Evolutionary conservation across 2,888 invertebrate species (phyloP), one percentile per base, ranked within the genome.

Genomic region (Erebia palarica): DNA sequence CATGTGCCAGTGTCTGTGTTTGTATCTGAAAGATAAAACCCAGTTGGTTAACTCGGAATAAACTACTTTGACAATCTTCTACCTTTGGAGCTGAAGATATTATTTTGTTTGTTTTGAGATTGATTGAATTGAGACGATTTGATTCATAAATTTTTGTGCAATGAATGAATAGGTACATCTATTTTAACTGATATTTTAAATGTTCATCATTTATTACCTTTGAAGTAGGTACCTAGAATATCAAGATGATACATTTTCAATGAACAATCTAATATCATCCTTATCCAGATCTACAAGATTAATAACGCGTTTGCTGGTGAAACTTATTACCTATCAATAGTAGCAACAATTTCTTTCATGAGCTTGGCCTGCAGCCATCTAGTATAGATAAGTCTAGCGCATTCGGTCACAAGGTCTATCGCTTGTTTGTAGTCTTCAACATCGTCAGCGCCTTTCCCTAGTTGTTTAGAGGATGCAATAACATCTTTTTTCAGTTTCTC

Each of bases 1-100:
- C 82, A 89, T 86, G 65, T 84, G 86, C 92, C 92, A 92, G 44
- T 82, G 82, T 0, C 91, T 86, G 70, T 90, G 89, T 77, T 85
- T 87, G 71, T 79, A 88, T 75, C 92, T 92, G 75, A 64, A 71
- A 42, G 13, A 53, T 1, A 10, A 58, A 13, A n/a, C 9, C 53
- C 11, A 58, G 7, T 18, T n/a, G 8, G 55, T 16, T 18, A 16
- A 53, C 8, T 16, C 14, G 9, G 16, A 18, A 11, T 18, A n/a
- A 3, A 55, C 55, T 18, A 55, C 9, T 55, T 18, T 9, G n/a
- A 51, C n/a, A 51, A 5, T 14, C 1, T 49, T 49, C 5, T 14
- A 51, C 5, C 0, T n/a, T 51, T 51, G n/a, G 51, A 51, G 47
- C 47, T 47, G 11, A 11, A 47, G 47, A 47, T 11, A 47, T 13